Base-by-base conservation (phyloP, 2,888 invertebrate genomes). In the Diplazon laetatorius region DNA sequence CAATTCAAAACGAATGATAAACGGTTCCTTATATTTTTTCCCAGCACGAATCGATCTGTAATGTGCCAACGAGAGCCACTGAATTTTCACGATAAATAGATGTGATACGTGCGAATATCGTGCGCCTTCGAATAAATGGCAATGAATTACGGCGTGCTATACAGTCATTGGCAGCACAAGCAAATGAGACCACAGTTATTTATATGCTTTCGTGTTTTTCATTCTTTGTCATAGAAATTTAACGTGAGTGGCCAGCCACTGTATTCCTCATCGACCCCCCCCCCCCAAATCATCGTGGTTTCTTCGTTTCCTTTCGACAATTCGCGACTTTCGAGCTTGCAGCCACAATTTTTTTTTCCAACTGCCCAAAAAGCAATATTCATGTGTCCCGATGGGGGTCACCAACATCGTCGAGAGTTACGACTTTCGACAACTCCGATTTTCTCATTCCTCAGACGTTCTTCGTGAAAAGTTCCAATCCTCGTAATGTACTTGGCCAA, bases 1-100 rank as follows among this genome's bases (percentile, higher is more conserved):
- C 74, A 20, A 46, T 60, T 70, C 59, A 39, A 70, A 78, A 46
- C 30, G 37, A 60, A 42, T 73, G 72, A 72, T 68, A 77, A 72
- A 77, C 55, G 77, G 63, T 60, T 39, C 42, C 65, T 6, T 8
- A 18, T 44, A 65, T 55, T 50, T 60, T 30, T 30, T n/a, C n/a
- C n/a, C n/a, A n/a, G n/a, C n/a, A n/a, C 12, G 37, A 10, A 55
- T 70, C 74, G 65, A 52, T 66, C 35, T 59, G 69, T 65, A 72
- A 72, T 57, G 68, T 50, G 62, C 10, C 62, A 62, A 60, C 44
- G 18, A 57, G 55, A n/a, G 25, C 39, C 22, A 60, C 60, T 66
- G 35, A 50, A 39, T 66, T 57, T 68, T 57, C 48, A 46, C 63
- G 46, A 46, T 48, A 48, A 48, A 63, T 63, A 63, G 14, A 5